Base-by-base conservation (phyloP, 2,113 vertebrate genomes). In the Ceyx melanurus region DNA sequence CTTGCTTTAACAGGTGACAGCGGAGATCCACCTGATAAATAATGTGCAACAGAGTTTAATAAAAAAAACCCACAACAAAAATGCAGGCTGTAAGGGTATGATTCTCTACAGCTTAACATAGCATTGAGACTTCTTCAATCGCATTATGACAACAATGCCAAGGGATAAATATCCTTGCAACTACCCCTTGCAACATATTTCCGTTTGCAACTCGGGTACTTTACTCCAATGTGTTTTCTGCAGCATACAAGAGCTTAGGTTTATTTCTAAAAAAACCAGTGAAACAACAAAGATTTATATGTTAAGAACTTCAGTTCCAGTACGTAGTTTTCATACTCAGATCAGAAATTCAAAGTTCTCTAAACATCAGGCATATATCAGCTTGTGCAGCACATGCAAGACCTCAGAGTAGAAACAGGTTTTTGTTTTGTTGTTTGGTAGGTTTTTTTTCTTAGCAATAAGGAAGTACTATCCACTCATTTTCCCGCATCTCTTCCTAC, bases 1-100 rank as follows among this genome's bases (percentile, higher is more conserved):
- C 87, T 81, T 86, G 82, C 82, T 96, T 96, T 95, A 96, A 96
- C 62, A 94, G 50, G 71, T 12, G 21, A 92, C 84, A 89, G 72
- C 53, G 81, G 67, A 90, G 93, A 92, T 21, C 33, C 86, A 71
- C 56, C 46, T 77, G 61, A 58, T 64, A 83, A 88, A 66, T 51
- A 62, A 60, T 46, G 3, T 11, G 13, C 82, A 67, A 62, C 54
- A 79, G 51, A 75, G 67, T 25, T 45, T 51, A 51, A 51, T 26
- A 22, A 48, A 83, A 35, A 53, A 46, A 73, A 4, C 37, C 37
- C 37, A 37, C 37, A 37, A 37, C 37, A 29, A 3, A 4, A 48
- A 51, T 5, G 37, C 31, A 80, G 42, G 37, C n/a, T 23, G 25
- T 58, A 46, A 70, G 28, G 16, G 18, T 65, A 53, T 28, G 53